Conservation (phyloP, 1,140 invertebrate genomes). For the Brachionus calyciflorus region DNA sequence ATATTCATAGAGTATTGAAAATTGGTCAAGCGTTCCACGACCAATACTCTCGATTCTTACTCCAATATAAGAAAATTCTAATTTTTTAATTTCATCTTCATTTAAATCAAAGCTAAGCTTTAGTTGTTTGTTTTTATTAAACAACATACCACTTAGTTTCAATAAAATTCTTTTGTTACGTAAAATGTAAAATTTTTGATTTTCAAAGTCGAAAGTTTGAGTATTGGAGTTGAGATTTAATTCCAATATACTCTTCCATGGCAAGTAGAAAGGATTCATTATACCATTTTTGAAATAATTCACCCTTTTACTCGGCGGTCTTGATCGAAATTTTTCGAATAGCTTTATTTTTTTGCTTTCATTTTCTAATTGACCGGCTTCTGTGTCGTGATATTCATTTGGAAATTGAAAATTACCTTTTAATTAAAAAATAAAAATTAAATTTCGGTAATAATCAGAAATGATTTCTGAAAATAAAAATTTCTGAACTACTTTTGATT, state of each 20-base stretch:
- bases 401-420: conserved; percentile 43
- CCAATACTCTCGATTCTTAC: conserved; percentile 7
- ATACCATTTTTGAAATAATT: conserved; percentile 30
- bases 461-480: background rate
- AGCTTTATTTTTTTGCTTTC: background rate
- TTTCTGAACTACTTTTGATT: too few species aligned
- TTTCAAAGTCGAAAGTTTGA: background rate
- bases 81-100: background rate
- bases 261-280: conserved; percentile 18
- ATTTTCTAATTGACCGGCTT: background rate
- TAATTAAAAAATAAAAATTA: background rate
- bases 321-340: background rate
- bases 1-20: conserved; percentile 10
- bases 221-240: background rate
- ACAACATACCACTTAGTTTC: background rate
- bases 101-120: background rate
- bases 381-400: conserved; percentile 28
- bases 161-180: conserved; percentile 1
- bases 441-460: too few species aligned
- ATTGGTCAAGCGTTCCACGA: conserved; percentile 13
- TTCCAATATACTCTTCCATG: background rate
- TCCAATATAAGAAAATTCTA: conserved; percentile 1
- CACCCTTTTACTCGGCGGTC: conserved; percentile 23
- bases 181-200: conserved; percentile 17
- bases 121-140: conserved; percentile 16